phyloP scores from a whole-genome alignment of 2,888 invertebrate species.

The Troilus luridus region DNA sequence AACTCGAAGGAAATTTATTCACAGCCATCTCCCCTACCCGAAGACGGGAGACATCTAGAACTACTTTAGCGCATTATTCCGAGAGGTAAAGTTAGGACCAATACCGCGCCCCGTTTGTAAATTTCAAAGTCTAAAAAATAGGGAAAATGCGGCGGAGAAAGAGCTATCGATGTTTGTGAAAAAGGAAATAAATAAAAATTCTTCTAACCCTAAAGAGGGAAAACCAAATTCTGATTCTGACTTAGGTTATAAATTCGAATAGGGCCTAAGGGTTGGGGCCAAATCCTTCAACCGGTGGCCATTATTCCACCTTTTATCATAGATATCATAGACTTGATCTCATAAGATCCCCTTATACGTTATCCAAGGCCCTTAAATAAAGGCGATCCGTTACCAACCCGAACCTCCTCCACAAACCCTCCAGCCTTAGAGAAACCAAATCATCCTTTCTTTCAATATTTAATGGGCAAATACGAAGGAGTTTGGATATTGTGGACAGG shows the following conservation, averaged over 20 bases:
- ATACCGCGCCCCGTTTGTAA: neutral
- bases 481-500: neutral
- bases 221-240: neutral
- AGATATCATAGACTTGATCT: slow-evolving; percentile 38
- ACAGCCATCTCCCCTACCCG: neutral
- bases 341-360: neutral
- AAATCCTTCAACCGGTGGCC: neutral
- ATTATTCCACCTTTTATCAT: slow-evolving; percentile 53
- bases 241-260: slow-evolving; percentile 42
- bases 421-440: slow-evolving; percentile 20
- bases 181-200: neutral
- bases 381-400: neutral
- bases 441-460: slow-evolving; percentile 47
- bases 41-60: slow-evolving; percentile 24
- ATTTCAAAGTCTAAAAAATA: slow-evolving; percentile 39
- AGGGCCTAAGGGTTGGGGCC: neutral
- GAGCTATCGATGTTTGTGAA: neutral
- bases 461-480: slow-evolving; percentile 19
- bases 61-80: slow-evolving; percentile 9
- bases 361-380: slow-evolving; percentile 45
- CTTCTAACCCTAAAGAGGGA: neutral
- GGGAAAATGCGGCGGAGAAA: neutral
- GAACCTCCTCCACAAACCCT: neutral
- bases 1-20: slow-evolving; percentile 48
- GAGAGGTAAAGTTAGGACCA: slow-evolving; percentile 17